Conservation (phyloP, 2,797 vertebrate species). For the Pelochelys cantorii region DNA sequence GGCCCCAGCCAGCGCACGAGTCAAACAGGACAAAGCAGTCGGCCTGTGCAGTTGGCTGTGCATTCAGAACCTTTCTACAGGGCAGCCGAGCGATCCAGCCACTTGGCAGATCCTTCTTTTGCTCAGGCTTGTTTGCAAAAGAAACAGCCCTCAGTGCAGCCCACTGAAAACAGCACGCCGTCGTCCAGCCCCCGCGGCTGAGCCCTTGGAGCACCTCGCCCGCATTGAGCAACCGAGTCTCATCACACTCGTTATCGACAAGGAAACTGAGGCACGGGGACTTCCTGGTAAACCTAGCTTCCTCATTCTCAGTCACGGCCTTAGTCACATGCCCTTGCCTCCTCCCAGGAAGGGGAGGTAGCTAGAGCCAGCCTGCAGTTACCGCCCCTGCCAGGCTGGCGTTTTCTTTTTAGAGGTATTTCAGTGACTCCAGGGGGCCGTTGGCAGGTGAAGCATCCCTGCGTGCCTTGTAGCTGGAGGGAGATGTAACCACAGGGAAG, state of each 20-base stretch:
- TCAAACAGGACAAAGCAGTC: background rate
- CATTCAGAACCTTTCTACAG: background rate
- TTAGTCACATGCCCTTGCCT: background rate
- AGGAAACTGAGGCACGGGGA: background rate
- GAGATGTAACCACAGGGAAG: background rate
- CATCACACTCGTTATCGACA: background rate
- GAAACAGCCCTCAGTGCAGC: background rate
- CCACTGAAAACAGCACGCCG: background rate
- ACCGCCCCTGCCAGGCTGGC: background rate
- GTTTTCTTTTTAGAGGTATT: background rate
- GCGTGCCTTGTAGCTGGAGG: background rate
- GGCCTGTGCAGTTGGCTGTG: background rate
- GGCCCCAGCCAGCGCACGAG: background rate
- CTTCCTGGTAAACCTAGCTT: background rate
- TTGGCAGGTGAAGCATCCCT: background rate
- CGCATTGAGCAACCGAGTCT: background rate
- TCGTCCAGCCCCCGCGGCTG: background rate
- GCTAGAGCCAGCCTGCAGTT: background rate
- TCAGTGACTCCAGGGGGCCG: too few species aligned
- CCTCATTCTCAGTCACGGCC: background rate
- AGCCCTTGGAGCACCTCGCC: background rate
- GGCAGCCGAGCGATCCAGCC: too few species aligned
- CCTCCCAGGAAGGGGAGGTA: background rate
- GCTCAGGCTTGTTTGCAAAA: background rate
- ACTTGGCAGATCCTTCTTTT: background rate